phyloP scores from a whole-genome alignment of 2,888 invertebrate genomes.

The Glaucopsyche alexis region DNA sequence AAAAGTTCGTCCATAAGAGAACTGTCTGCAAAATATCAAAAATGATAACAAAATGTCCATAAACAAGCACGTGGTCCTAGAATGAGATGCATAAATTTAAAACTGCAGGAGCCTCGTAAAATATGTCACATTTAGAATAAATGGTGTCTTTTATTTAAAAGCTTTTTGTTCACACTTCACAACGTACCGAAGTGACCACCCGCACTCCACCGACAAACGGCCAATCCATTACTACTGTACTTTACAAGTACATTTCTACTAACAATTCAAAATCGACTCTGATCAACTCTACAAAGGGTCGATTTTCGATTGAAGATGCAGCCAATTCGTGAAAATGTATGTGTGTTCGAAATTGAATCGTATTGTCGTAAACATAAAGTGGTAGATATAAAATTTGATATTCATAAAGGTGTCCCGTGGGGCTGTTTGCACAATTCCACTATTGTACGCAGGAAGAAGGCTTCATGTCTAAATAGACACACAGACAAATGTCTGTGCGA shows the following conservation, averaged over 20 bases:
- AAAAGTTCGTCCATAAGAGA: background rate
- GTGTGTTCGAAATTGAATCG: slow-evolving; percentile 6
- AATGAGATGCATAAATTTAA: slow-evolving; percentile 33
- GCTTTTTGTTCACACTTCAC: slow-evolving; percentile 40
- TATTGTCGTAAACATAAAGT: slow-evolving; percentile 5
- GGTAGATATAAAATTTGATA: slow-evolving; percentile 10
- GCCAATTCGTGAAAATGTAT: background rate
- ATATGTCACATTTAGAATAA: slow-evolving; percentile 36
- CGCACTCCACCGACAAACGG: slow-evolving; percentile 43
- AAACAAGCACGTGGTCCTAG: background rate
- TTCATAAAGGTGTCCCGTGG: slow-evolving; percentile 13
- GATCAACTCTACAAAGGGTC: background rate
- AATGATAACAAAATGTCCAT: slow-evolving; percentile 21
- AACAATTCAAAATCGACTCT: slow-evolving; percentile 30
- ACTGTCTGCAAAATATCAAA: background rate
- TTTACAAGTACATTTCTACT: slow-evolving; percentile 22
- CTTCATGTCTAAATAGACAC: slow-evolving; percentile 44
- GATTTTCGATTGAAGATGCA: background rate
- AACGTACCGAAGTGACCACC: slow-evolving; percentile 43
- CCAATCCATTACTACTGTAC: slow-evolving; percentile 46
- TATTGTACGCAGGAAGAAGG: slow-evolving; percentile 44
- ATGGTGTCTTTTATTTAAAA: slow-evolving; percentile 40
- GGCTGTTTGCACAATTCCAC: slow-evolving; percentile 44
- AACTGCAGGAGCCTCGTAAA: slow-evolving; percentile 36
- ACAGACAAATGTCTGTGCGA: slow-evolving; percentile 43